A percentile compares a stretch with the other conserved stretches of the same genome.
Conservation (phyloP, 2,113 vertebrate species). For the Micronycteris hirsuta region DNA sequence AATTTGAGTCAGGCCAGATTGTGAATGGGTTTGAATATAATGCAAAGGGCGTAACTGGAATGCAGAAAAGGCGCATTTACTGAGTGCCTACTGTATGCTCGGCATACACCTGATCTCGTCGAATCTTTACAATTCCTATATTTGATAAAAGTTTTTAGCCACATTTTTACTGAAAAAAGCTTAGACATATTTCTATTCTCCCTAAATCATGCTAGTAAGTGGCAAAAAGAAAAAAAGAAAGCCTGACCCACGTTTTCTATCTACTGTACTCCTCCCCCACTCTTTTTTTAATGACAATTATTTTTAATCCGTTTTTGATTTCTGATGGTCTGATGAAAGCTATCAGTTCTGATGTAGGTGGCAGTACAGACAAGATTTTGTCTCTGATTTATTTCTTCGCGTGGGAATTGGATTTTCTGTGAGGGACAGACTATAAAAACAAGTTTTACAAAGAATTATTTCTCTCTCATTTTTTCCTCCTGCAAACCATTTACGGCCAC, state of each 20-base stretch:
- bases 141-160: background rate
- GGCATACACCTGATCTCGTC: background rate
- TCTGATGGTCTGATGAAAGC: background rate
- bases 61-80: background rate
- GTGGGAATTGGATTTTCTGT: background rate
- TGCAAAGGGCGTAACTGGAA: background rate
- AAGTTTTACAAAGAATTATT: slow-evolving; percentile 23
- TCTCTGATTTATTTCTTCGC: background rate
- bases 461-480: background rate
- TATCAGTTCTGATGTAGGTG: background rate
- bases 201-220: background rate
- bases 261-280: fast-evolving
- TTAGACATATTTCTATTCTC: background rate
- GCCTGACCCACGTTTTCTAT: background rate
- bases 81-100: background rate
- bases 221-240: background rate
- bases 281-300: background rate
- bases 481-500: background rate
- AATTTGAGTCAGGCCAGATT: background rate
- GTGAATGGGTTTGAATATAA: background rate
- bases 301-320: background rate
- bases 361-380: background rate
- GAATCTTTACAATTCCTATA: background rate
- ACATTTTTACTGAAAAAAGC: background rate
- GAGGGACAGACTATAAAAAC: background rate